Conservation (phyloP, 2,797 vertebrate genomes). For the Acomys russatus region DNA sequence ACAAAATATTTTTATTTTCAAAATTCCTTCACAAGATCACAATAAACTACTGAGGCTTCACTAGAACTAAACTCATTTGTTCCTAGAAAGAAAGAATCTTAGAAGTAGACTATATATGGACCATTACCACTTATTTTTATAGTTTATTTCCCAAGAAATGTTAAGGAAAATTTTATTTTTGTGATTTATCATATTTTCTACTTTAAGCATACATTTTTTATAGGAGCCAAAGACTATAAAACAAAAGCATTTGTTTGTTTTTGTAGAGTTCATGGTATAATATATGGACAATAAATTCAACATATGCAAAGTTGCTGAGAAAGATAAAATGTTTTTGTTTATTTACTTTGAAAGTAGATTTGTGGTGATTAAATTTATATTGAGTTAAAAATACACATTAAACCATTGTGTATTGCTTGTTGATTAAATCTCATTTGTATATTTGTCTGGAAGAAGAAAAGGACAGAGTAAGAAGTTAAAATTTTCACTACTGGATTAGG, state of each 20-base stretch:
- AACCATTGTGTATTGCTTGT: not conserved
- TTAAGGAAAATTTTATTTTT: not conserved
- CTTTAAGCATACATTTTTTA: constrained; percentile 61
- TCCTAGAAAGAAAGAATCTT: constrained; percentile 26
- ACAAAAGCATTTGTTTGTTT: constrained; percentile 68
- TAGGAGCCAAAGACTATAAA: constrained; percentile 23
- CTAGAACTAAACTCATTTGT: not conserved
- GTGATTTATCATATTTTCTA: constrained; percentile 7
- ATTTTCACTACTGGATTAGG: not conserved
- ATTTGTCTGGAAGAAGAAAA: not conserved
- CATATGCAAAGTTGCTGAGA: constrained; percentile 51
- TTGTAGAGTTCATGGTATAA: constrained; percentile 40
- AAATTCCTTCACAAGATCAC: not conserved
- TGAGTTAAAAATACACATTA: constrained; percentile 54
- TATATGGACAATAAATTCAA: constrained; percentile 66
- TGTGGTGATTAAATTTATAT: constrained; percentile 51
- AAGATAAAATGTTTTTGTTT: constrained; percentile 52
- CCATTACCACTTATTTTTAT: constrained; percentile 35
- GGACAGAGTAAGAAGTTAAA: not conserved
- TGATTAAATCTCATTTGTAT: constrained; percentile 34
- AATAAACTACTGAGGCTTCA: not conserved
- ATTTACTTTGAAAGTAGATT: constrained; percentile 70
- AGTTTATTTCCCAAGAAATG: constrained; percentile 12
- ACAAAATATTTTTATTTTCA: constrained; percentile 32
- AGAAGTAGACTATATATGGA: not conserved